These are phyloP conservation scores for Trachurus trachurus DNA, from an alignment of 2,797 vertebrate genomes.

Conservation along the genomic window DNA sequence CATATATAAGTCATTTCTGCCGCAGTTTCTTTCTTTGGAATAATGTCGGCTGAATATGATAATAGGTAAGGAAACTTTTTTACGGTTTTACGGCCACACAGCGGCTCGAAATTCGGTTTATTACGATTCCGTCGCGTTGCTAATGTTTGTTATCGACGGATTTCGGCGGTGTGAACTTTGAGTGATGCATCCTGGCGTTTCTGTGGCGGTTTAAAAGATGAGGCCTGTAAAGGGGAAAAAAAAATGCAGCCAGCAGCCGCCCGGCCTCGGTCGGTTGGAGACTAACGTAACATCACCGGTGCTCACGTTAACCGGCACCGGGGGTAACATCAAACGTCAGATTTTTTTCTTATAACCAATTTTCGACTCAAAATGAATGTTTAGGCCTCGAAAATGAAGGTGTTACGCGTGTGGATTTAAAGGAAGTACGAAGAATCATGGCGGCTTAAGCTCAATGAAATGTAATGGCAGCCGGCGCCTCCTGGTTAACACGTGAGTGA, in stretches of 20 bases:
- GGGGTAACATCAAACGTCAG: fast-evolving
- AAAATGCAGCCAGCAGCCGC: too few species aligned
- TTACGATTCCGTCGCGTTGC: fast-evolving
- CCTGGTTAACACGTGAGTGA: conserved; percentile 60
- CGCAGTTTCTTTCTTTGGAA: conserved; percentile 86
- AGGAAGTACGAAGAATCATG: too few species aligned
- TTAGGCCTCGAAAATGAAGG: fast-evolving
- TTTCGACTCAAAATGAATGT: fast-evolving
- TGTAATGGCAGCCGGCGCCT: conserved; percentile 31
- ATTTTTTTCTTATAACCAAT: too few species aligned
- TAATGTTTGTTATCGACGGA: too few species aligned
- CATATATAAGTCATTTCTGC: conserved; percentile 86
- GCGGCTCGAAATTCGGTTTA: too few species aligned
- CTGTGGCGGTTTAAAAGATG: neutral
- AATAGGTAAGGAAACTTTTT: conserved; percentile 80
- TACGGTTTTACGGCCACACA: neutral
- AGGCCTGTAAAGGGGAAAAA: neutral
- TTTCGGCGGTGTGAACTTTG: neutral
- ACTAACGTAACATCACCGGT: neutral
- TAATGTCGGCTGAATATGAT: conserved; percentile 89
- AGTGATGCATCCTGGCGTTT: neutral
- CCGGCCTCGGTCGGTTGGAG: too few species aligned
- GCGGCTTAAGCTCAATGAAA: neutral
- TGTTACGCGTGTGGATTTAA: fast-evolving
- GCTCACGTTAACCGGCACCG: neutral